Evolutionary conservation across 2,113 vertebrate species (phyloP).

Genomic region (Corvus cornix): DNA sequence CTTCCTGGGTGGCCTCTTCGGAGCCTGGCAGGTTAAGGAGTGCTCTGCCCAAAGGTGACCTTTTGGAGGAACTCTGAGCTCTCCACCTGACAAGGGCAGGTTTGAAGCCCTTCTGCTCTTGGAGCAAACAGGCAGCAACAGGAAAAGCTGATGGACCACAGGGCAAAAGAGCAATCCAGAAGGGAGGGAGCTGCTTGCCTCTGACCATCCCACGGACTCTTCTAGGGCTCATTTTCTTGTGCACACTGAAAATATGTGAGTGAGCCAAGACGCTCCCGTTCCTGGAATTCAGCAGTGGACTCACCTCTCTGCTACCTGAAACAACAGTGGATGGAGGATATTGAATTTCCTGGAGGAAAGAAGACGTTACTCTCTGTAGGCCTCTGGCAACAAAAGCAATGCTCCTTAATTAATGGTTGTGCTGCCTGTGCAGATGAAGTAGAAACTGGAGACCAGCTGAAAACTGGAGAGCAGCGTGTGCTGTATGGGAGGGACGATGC

Average conservation of each 20-base stretch:
- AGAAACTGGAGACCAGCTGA: background rate
- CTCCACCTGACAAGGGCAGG: background rate
- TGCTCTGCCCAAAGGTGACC: background rate
- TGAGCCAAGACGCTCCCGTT: background rate
- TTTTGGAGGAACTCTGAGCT: background rate
- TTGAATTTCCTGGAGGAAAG: background rate
- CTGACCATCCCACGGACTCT: background rate
- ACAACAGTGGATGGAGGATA: background rate
- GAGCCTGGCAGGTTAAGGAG: background rate
- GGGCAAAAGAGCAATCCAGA: background rate
- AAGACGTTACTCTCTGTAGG: background rate
- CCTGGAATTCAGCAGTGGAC: background rate
- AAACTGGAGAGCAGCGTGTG: accelerated
- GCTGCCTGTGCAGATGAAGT: background rate
- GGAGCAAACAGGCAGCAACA: background rate
- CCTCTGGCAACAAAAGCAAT: background rate
- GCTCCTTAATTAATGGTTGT: background rate
- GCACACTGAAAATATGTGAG: background rate
- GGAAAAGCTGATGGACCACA: background rate
- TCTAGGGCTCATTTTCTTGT: background rate
- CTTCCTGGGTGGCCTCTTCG: background rate
- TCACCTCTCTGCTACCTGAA: background rate
- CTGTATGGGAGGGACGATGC: background rate
- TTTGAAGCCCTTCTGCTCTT: background rate
- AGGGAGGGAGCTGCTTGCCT: background rate